phyloP scores from a whole-genome alignment of 2,113 vertebrate genomes.

The Phocoena sinus region DNA sequence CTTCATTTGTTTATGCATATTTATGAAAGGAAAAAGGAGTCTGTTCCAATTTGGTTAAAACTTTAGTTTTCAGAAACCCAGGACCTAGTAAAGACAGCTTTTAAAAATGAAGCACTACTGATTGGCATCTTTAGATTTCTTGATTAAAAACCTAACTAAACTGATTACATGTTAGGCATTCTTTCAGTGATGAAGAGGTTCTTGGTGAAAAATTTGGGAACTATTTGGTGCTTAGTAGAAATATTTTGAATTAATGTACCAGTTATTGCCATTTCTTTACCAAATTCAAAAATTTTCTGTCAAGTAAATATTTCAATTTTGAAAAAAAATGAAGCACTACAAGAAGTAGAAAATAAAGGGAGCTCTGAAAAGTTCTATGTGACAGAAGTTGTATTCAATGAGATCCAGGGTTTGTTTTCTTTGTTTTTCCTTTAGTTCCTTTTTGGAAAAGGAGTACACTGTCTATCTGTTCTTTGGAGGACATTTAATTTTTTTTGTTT shows the following conservation, averaged over 20 bases:
- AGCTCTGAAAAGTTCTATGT: constrained; percentile 5
- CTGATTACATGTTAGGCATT: neutral
- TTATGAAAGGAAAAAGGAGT: constrained; percentile 4
- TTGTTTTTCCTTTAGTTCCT: neutral
- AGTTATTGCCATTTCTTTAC: neutral
- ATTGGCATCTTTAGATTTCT: neutral
- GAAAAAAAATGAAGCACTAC: neutral
- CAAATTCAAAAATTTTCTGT: neutral
- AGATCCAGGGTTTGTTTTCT: neutral
- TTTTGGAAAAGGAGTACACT: neutral
- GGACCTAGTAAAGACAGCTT: neutral
- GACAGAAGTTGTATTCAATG: neutral
- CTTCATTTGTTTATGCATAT: neutral
- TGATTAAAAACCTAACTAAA: neutral
- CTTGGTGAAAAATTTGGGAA: neutral
- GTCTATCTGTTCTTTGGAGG: neutral
- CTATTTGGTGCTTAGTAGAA: neutral
- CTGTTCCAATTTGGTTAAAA: neutral
- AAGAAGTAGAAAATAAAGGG: neutral
- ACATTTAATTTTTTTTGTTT: neutral
- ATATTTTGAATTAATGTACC: neutral
- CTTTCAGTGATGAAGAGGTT: neutral
- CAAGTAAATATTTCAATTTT: neutral
- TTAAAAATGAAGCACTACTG: neutral
- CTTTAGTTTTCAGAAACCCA: constrained; percentile 24